Evolutionary conservation across 30 jellyfish, hydroid and myxozoan species (phyloP), one percentile per base, ranked within the genome.

Genomic region (Morbakka virulenta): DNA sequence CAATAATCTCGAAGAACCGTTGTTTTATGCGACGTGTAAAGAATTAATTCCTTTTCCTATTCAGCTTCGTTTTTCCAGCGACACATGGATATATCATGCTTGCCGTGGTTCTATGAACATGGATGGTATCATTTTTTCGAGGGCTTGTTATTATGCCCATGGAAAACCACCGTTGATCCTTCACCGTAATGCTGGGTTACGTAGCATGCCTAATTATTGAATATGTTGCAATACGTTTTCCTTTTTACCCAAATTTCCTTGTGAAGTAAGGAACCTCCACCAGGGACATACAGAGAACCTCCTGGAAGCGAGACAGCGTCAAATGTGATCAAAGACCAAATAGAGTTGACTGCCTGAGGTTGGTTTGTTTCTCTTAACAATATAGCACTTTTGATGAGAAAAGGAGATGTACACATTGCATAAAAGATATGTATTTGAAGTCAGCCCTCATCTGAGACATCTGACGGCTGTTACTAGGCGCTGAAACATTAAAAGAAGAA

Each of bases 1-100:
- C 89, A 1, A 83, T 69, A 73, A 72, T 62, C 74, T 73, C 62
- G 70, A 62, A 69, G 52, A 83, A 49, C 4, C 82, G 23, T 34
- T 64, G 88, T 77, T 83, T 72, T 36, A 25, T 68, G 27, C 20
- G 13, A 67, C 74, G 62, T 41, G 89, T 77, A 2, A 73, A 52
- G 36, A 72, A 83, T 35, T 30, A 21, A 30, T 73, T 83, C 22
- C 63, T 83, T 83, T 66, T 73, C 11, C 72, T 23, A 13, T 83
- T 25, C 2, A 83, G 71, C 25, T n/a, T 28, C 71, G 50, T 83
- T 4, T 72, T 36, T 62, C 27, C 77, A 26, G 41, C 31, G 80
- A 74, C n/a, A n/a, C n/a, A n/a, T n/a, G n/a, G n/a, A n/a, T n/a
- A n/a, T n/a, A n/a, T n/a, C n/a, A n/a, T n/a, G n/a, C n/a, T n/a